Evolutionary conservation across 2,113 vertebrate species (phyloP), one percentile per base, ranked within the genome.

Genomic region (Chunga burmeisteri): DNA sequence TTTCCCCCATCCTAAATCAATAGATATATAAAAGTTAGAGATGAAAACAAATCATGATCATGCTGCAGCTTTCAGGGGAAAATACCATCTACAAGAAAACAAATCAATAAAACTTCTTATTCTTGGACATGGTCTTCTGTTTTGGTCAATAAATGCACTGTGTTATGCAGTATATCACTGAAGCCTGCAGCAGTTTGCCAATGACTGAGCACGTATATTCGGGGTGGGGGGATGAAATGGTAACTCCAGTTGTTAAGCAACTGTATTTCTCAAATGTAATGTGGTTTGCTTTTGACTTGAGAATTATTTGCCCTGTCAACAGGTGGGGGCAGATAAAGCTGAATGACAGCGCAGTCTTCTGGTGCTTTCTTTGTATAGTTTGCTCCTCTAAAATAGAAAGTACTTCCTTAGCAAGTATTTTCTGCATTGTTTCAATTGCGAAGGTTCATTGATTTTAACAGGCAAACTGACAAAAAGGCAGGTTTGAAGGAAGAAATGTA

Each of bases 101-200:
- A 96, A 98, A 98, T 98, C 97, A 92, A 98, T 98, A 97, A 79
- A 88, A 63, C 91, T 93, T 52, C 5, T 23, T 93, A 87, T 90
- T 96, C 91, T 86, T 95, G 94, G 96, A 70, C 92, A 81, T 53
- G 81, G 92, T 56, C 93, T 93, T 86, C 62, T 68, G 90, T 63
- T 95, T 78, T 78, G 95, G 93, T 97, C 97, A 97, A 98, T 97
- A 97, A 97, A 91, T 63, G 91, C 92, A 56, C 56, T 27, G 55
- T 68, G 94, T 46, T 92, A 20, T 16, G 81, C 73, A 66, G 88
- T 86, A 53, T 18, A 96, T 97, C 96, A 96, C 93, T 21, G 53
- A 16, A n/a, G 79, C 85, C 75, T 65, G 67, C 56, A 90, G 91
- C 82, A n/a, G 20, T 50, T 78, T 90, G 85, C 87, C 58, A 75